These are phyloP conservation scores for Chionomys nivalis DNA, from an alignment of 2,113 vertebrate species.

Conservation along the genomic window DNA sequence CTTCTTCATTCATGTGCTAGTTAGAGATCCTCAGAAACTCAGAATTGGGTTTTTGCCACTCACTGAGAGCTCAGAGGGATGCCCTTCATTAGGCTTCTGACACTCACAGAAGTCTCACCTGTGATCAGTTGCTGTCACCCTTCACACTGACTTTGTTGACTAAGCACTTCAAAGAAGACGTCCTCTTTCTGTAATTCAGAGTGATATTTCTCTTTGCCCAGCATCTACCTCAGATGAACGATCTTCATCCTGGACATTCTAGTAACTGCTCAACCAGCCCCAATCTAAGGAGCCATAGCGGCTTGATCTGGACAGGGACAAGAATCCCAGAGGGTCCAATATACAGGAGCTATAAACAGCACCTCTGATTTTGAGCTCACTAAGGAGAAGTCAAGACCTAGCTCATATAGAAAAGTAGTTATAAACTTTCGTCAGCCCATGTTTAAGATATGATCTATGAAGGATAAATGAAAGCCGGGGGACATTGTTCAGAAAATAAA, in stretches of 20 bases:
- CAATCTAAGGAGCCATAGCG: neutral
- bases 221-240: neutral
- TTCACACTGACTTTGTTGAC: neutral
- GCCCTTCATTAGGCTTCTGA: neutral
- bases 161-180: neutral
- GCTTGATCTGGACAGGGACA: neutral
- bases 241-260: neutral
- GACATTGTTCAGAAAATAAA: neutral
- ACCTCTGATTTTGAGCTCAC: neutral
- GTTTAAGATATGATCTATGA: neutral
- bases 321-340: neutral
- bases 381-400: neutral
- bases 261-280: constrained; percentile 24
- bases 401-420: neutral
- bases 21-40: constrained; percentile 63
- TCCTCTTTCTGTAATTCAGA: neutral
- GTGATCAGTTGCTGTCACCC: neutral
- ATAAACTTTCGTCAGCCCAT: neutral
- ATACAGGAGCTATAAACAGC: neutral
- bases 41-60: constrained; percentile 47
- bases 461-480: neutral
- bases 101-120: neutral
- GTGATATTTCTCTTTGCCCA: neutral
- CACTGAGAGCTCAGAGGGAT: constrained; percentile 46
- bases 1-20: constrained; percentile 51